Evolutionary conservation across 2,113 vertebrate genomes (phyloP), one percentile per base, ranked within the genome.

Genomic region (Microcebus lehilahytsara): DNA sequence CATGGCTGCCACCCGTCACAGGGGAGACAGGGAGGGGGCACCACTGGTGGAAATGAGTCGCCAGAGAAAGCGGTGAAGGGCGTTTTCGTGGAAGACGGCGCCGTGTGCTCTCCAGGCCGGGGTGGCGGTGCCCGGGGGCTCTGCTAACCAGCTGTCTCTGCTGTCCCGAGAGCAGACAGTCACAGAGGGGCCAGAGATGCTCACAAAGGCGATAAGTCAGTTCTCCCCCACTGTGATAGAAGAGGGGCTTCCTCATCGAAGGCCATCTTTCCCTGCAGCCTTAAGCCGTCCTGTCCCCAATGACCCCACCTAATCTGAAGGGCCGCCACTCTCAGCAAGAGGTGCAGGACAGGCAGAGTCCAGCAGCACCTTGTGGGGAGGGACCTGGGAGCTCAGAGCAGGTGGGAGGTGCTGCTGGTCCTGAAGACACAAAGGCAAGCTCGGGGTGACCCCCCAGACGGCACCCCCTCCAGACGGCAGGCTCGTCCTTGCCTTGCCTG

Each of bases 41-140:
- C 0, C 5, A 1, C 0, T 0, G 0, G 6, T 9, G 30, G 1
- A 2, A 56, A 67, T 42, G 60, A 34, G 91, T 60, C 46, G 1
- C 27, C 3, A 1, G 2, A 89, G 62, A 30, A 71, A 17, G 27
- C 2, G 0, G 17, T 2, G 42, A 58, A 34, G 66, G 49, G 27
- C 6, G 7, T 9, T 14, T 6, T 7, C 0, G 0, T 6, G 10
- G 37, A 20, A 23, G n/a, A 77, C 19, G 1, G 8, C 32, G 0
- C 2, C 2, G 16, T 5, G 19, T 0, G 1, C 6, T 19, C 66
- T 13, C 58, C 3, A 2, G 34, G 2, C 69, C 2, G 0, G 37
- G 58, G 30, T 1, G 4, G 12, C 32, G 4, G 14, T 4, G 7
- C 7, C 25, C 17, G 0, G 3, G 6, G 0, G 0, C 2, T 0